Evolutionary conservation across 2,888 invertebrate genomes (phyloP).

Genomic region (Acanthosepion lycidas): DNA sequence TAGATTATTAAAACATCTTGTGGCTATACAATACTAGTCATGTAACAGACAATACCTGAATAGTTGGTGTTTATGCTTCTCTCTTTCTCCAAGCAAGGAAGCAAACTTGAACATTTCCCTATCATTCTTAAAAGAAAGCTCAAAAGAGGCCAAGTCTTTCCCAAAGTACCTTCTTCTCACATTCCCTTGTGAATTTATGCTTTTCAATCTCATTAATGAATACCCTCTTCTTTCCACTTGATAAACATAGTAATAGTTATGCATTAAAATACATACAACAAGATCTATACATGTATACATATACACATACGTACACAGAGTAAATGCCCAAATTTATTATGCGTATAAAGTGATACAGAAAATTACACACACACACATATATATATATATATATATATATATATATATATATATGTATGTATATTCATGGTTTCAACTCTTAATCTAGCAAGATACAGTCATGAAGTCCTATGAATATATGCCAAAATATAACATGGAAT

Average conservation of each 20-base stretch:
- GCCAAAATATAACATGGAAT: no score
- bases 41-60: background rate
- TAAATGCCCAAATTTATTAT: no score
- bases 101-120: background rate
- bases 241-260: background rate
- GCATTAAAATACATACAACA: background rate
- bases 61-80: background rate
- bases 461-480: no score
- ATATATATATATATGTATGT: no score
- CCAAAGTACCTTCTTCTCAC: background rate
- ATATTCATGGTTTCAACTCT: no score
- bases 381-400: no score
- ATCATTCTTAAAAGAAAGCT: constrained; percentile 2
- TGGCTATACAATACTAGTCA: constrained; percentile 22
- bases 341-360: no score
- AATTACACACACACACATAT: no score
- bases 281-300: background rate
- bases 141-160: background rate
- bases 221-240: background rate
- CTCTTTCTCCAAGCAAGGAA: background rate
- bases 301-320: no score
- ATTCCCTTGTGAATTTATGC: background rate
- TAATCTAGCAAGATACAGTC: no score
- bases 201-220: constrained; percentile 33
- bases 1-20: constrained; percentile 33